Conservation (phyloP, 2,888 invertebrate species). For the Tipula lateralis region DNA sequence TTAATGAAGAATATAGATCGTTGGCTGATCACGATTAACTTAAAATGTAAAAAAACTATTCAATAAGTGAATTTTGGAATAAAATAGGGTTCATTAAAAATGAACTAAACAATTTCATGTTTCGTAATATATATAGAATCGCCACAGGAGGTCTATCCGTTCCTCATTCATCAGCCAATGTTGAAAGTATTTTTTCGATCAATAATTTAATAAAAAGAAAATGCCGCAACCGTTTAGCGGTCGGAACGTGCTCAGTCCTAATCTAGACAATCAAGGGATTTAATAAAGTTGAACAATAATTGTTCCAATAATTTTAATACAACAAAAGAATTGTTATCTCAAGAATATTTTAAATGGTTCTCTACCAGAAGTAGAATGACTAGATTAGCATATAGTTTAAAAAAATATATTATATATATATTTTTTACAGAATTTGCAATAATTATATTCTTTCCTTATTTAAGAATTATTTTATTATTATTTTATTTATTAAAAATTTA, state of each 20-base stretch:
- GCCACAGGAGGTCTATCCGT: too few relatives aligned
- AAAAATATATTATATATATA: too few relatives aligned
- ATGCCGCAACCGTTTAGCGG: neutral
- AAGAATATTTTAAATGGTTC: neutral
- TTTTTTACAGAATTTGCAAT: neutral
- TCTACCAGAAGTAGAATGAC: neutral
- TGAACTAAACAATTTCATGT: too few relatives aligned
- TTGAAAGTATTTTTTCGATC: neutral
- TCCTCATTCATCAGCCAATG: too few relatives aligned
- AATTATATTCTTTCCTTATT: neutral
- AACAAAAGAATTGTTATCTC: neutral
- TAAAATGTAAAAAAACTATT: too few relatives aligned
- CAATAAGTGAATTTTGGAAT: too few relatives aligned
- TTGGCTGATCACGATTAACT: too few relatives aligned
- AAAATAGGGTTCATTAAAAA: too few relatives aligned
- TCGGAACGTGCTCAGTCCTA: neutral
- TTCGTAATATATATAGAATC: too few relatives aligned
- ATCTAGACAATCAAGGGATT: neutral
- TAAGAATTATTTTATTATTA: neutral
- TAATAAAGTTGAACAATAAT: neutral
- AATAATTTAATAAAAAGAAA: neutral
- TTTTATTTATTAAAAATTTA: neutral
- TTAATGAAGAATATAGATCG: too few relatives aligned
- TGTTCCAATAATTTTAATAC: neutral
- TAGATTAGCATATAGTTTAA: too few relatives aligned